These are phyloP conservation scores for Drosophila emarginata DNA, from an alignment of 2,888 invertebrate genomes.

Conservation along the genomic window DNA sequence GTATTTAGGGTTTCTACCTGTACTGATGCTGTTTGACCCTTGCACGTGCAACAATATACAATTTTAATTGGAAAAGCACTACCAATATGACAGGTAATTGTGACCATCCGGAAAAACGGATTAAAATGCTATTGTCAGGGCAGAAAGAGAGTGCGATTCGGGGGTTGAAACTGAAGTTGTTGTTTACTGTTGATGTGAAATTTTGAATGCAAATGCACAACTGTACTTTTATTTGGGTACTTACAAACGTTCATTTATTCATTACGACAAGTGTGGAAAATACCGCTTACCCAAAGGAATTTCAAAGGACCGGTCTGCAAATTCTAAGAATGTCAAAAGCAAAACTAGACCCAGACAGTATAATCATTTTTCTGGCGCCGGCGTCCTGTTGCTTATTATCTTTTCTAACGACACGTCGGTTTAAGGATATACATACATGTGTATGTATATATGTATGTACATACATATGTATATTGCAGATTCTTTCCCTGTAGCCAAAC, in stretches of 20 bases:
- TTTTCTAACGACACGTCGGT: constrained; percentile 30
- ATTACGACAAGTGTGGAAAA: constrained; percentile 64
- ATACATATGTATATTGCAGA: too few species aligned
- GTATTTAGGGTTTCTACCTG: constrained; percentile 62
- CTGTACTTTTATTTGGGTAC: constrained; percentile 18
- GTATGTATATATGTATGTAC: too few species aligned
- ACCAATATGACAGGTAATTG: constrained; percentile 56
- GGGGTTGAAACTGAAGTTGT: constrained; percentile 35
- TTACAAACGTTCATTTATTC: not conserved
- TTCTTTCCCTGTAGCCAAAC: too few species aligned
- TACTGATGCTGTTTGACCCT: constrained; percentile 65
- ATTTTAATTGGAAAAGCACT: constrained; percentile 36
- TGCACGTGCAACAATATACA: constrained; percentile 74
- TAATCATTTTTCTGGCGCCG: constrained; percentile 67
- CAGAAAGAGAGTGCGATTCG: not conserved
- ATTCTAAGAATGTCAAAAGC: constrained; percentile 56
- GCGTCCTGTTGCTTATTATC: constrained; percentile 62
- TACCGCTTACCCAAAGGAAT: constrained; percentile 40
- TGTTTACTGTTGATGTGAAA: constrained; percentile 10
- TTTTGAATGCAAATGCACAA: constrained; percentile 15
- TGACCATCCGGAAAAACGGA: constrained; percentile 71
- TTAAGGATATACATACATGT: too few species aligned
- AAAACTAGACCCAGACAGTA: constrained; percentile 46
- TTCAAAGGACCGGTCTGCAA: constrained; percentile 20
- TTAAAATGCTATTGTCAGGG: constrained; percentile 55